Evolutionary conservation across 1,140 invertebrate genomes (phyloP).

Genomic region (Zaprionus lachaisei): DNA sequence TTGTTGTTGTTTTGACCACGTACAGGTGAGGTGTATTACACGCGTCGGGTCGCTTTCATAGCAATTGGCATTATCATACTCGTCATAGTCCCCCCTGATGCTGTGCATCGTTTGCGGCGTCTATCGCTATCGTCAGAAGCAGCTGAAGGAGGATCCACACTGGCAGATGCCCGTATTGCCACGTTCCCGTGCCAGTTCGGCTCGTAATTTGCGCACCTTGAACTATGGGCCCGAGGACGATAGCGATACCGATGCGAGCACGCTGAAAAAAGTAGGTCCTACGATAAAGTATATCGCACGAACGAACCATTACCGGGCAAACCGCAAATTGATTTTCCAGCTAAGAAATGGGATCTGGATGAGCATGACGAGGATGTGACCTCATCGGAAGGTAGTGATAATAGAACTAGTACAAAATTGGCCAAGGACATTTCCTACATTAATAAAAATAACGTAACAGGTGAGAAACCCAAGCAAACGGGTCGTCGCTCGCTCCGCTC

Average conservation of each 20-base stretch:
- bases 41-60: constrained; percentile 86
- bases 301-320: constrained; percentile 91
- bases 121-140: constrained; percentile 87
- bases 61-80: constrained; percentile 91
- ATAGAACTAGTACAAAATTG: constrained; percentile 85
- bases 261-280: constrained; percentile 87
- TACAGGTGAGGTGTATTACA: constrained; percentile 84
- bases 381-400: constrained; percentile 86
- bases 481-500: constrained; percentile 85
- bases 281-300: constrained; percentile 92
- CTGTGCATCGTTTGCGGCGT: constrained; percentile 89
- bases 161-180: constrained; percentile 84
- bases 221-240: constrained; percentile 73
- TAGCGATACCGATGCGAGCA: constrained; percentile 80
- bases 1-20: constrained; percentile 15
- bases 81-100: constrained; percentile 91
- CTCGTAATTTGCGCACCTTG: constrained; percentile 85
- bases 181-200: constrained; percentile 86
- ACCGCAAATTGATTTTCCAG: constrained; percentile 91
- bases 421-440: constrained; percentile 87
- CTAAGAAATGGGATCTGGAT: constrained; percentile 91
- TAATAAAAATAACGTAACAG: constrained; percentile 76
- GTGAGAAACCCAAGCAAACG: constrained; percentile 84
- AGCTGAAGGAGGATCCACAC: constrained; percentile 85
- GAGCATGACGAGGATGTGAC: constrained; percentile 87